These are phyloP conservation scores for Drosophila setifemur DNA, from an alignment of 1,140 invertebrate species.

Conservation along the genomic window DNA sequence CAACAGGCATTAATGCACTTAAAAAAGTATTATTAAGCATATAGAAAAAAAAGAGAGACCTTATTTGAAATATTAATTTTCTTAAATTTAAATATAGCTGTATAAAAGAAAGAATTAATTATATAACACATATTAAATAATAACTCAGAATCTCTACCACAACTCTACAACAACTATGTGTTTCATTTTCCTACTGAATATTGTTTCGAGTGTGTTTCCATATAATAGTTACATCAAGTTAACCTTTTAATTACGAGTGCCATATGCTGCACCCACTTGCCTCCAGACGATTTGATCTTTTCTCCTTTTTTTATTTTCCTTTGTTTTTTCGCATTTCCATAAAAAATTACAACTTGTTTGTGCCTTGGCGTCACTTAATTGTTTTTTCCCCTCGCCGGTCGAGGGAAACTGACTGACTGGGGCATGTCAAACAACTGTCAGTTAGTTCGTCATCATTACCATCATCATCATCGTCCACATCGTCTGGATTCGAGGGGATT, in stretches of 20 bases:
- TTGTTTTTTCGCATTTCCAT: conserved; percentile 64
- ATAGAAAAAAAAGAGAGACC: too few relatives aligned
- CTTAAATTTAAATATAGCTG: too few relatives aligned
- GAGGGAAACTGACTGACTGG: conserved; percentile 58
- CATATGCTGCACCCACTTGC: conserved; percentile 77
- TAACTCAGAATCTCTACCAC: too few relatives aligned
- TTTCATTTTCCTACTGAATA: neutral
- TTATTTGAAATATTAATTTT: too few relatives aligned
- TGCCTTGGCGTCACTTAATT: conserved; percentile 69
- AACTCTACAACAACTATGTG: too few relatives aligned
- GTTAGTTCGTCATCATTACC: conserved; percentile 71
- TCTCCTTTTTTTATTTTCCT: conserved; percentile 12
- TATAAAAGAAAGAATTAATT: too few relatives aligned
- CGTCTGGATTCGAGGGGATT: neutral
- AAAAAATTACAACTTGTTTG: conserved; percentile 62
- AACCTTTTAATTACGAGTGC: conserved; percentile 75
- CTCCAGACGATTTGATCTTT: conserved; percentile 13
- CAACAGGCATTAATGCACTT: too few relatives aligned
- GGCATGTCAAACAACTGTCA: conserved; percentile 80
- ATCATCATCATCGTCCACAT: conserved; percentile 19
- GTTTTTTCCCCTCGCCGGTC: conserved; percentile 50
- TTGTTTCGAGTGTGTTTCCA: conserved; percentile 2
- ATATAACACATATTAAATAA: too few relatives aligned
- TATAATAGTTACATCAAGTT: conserved; percentile 73
- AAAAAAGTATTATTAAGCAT: too few relatives aligned